phyloP scores from a whole-genome alignment of 2,113 vertebrate genomes.

The Brachionichthys hirsutus region DNA sequence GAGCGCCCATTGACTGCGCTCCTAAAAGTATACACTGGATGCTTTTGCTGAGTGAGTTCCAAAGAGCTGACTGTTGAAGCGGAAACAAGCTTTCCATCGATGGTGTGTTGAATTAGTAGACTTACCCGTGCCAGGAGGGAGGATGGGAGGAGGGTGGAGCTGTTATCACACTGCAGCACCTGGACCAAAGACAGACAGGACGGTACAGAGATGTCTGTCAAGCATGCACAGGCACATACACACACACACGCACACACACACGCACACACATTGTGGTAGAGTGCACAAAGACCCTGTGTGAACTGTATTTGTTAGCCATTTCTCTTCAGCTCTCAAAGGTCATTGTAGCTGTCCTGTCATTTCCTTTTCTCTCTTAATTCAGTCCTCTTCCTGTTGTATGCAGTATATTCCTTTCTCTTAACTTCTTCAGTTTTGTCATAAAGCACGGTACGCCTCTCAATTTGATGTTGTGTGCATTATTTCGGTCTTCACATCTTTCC shows the following conservation, averaged over 20 bases:
- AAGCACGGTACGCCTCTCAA: conserved; percentile 15
- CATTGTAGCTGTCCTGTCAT: conserved; percentile 49
- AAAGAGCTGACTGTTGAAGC: conserved; percentile 58
- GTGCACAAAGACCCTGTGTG: conserved; percentile 11
- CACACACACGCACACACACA: conserved; percentile 12
- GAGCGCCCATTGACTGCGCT: conserved; percentile 40
- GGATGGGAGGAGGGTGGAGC: conserved; percentile 39
- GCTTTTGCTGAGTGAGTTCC: conserved; percentile 61
- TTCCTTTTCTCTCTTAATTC: conserved; percentile 49
- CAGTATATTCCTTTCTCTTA: conserved; percentile 10
- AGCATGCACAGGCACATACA: conserved; percentile 23
- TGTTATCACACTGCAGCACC: conserved; percentile 69
- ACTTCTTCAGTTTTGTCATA: conserved; percentile 8
- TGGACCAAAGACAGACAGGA: conserved; percentile 58
- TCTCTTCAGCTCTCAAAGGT: conserved; percentile 64
- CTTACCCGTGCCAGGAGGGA: conserved; percentile 37
- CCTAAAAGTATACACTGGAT: conserved; percentile 50
- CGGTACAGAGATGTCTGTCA: conserved; percentile 59
- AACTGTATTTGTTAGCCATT: conserved; percentile 62
- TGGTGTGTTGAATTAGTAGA: conserved; percentile 53
- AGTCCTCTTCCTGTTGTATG: conserved; percentile 11
- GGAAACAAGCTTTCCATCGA: conserved; percentile 45
- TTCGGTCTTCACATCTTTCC: conserved; percentile 8
- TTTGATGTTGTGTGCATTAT: conserved; percentile 9
- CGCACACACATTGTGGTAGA: conserved; percentile 13